Base-by-base conservation (phyloP, 1,140 invertebrate species). In the Bombyx mori region DNA sequence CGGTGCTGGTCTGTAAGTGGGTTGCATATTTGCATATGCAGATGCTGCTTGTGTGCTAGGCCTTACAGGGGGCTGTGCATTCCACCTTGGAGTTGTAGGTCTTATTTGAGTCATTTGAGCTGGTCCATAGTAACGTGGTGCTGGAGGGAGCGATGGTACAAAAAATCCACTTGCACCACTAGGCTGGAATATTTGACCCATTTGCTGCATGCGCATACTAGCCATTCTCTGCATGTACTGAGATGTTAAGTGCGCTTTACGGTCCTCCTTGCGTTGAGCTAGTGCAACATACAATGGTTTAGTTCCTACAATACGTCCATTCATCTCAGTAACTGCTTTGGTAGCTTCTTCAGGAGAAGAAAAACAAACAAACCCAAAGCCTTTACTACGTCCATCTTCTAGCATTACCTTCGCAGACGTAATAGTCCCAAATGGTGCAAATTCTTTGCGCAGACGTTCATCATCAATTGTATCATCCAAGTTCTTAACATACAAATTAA, bases 331-430 rank as follows among this genome's bases (percentile, higher is more conserved):
- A 1, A 99, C 98, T 58, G 98, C 99, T 85, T 99, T 99, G 5
- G 98, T 99, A 6, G 99, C 98, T 89, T 99, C 98, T 86, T 99
- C 97, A 0, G 98, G 96, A n/a, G 96, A 94, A 50, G 96, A 98
- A 81, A 99, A 99, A 88, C 99, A 99, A 6, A 99, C 99, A 86
- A 99, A 99, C 18, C 99, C 99, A 87, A 99, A 99, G 47, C 99
- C 99, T 89, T 99, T 99, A 77, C 95, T 96, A 56, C 95, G 92
- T 10, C 94, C 95, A 71, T 97, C 95, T 75, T 98, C 96, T 83
- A 95, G 90, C 97, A 98, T 98, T 1, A 97, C 94, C 91, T 99
- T 99, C 7, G 98, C 98, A 64, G 97, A 98, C 18, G 98, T 99
- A 58, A 99, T 99, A 44, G 96, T 98, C 52, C 98, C 98, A 84